Evolutionary conservation across 2,888 invertebrate genomes (phyloP).

Genomic region (Cheilosia variabilis): DNA sequence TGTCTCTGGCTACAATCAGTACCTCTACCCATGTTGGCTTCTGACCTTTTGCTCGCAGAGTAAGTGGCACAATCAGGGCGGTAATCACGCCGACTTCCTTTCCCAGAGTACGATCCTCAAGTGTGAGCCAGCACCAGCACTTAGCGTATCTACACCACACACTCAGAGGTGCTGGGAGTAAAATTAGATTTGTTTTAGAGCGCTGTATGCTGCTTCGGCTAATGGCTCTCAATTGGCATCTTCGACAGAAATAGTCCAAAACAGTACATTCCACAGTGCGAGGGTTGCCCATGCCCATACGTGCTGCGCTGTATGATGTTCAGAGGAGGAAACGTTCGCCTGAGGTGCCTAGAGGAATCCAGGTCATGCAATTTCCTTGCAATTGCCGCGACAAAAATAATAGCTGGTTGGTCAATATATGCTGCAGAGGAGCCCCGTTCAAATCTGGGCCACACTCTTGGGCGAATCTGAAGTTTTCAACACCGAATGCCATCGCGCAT

Average conservation of each 20-base stretch:
- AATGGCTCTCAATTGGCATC: conserved; percentile 69
- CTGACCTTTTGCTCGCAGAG: conserved; percentile 15
- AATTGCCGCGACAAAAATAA: conserved; percentile 18
- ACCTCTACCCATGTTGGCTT: conserved; percentile 17
- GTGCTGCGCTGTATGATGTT: background rate
- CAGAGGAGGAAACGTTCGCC: conserved; percentile 43
- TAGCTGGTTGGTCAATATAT: conserved; percentile 32
- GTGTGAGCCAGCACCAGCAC: conserved; percentile 29
- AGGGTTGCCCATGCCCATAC: conserved; percentile 2
- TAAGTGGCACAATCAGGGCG: conserved; percentile 59
- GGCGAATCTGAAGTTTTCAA: conserved; percentile 34
- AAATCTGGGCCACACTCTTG: conserved; percentile 60
- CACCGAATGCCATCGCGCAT: conserved; percentile 32
- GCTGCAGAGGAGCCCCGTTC: conserved; percentile 59
- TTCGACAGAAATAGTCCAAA: conserved; percentile 62
- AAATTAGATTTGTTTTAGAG: conserved; percentile 61
- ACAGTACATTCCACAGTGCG: background rate
- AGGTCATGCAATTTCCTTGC: conserved; percentile 25
- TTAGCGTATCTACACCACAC: conserved; percentile 11
- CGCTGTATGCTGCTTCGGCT: conserved; percentile 45
- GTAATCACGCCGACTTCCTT: conserved; percentile 48
- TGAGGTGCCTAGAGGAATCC: conserved; percentile 9
- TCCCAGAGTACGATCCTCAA: conserved; percentile 2
- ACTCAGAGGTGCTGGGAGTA: conserved; percentile 14
- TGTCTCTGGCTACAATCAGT: conserved; percentile 8